Conservation (phyloP, 2,797 vertebrate genomes). For the Xiphophorus birchmanni region DNA sequence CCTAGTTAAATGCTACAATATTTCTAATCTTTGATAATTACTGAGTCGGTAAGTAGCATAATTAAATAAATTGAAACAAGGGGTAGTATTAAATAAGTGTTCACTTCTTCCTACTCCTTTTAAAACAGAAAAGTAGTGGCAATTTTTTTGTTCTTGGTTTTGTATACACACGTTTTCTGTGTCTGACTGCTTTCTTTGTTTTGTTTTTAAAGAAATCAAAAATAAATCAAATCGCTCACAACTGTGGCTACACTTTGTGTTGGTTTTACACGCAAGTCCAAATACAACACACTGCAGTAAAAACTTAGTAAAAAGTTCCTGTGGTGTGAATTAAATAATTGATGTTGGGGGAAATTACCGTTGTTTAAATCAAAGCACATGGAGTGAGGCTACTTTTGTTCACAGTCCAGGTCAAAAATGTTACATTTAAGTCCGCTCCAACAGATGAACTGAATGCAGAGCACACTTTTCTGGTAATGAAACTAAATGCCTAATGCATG, state of each 20-base stretch:
- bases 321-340: neutral
- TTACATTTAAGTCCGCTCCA: neutral
- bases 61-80: too few species aligned
- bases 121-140: too few species aligned
- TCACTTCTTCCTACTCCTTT: too few species aligned
- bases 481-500: neutral
- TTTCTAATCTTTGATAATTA: too few species aligned
- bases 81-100: too few species aligned
- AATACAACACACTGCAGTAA: neutral
- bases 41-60: too few species aligned
- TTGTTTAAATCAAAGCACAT: slow-evolving; percentile 22
- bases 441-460: neutral
- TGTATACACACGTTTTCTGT: too few species aligned
- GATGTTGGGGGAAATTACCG: slow-evolving; percentile 4
- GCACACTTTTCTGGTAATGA: neutral
- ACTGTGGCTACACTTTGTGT: neutral
- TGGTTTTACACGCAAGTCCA: neutral
- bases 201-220: too few species aligned
- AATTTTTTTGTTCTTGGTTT: too few species aligned
- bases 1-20: too few species aligned
- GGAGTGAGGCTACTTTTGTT: neutral
- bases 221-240: neutral
- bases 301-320: neutral
- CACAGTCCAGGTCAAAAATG: slow-evolving; percentile 16
- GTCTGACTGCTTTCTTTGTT: too few species aligned